Percentiles rank a stretch among this genome's conserved stretches.
Conservation (phyloP, 2,888 invertebrate species). For the Papilio gigon region DNA sequence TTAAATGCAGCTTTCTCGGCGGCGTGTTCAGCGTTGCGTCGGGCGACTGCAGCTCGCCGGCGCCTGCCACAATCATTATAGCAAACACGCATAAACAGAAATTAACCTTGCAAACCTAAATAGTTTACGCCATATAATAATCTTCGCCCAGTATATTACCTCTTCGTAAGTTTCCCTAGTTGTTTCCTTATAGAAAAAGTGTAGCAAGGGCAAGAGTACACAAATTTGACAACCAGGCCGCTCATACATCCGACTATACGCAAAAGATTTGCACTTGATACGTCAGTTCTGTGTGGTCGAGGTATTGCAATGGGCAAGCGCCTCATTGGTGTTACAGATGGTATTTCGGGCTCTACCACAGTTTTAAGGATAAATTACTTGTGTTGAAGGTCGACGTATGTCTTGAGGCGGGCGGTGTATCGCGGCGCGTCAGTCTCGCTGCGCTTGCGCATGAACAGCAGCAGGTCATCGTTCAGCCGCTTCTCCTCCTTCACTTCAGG, state of each 20-base stretch:
- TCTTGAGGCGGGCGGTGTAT: slow-evolving; percentile 59
- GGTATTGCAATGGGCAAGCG: too few species aligned
- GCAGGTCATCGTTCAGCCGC: slow-evolving; percentile 62
- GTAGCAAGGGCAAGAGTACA: too few species aligned
- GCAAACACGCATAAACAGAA: slow-evolving; percentile 30
- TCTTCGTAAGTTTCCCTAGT: too few species aligned
- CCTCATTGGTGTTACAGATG: too few species aligned
- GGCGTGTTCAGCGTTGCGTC: slow-evolving; percentile 48
- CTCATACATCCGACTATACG: too few species aligned
- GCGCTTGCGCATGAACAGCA: slow-evolving; percentile 62
- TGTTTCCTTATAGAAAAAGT: too few species aligned
- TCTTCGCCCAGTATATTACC: too few species aligned
- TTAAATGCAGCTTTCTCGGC: slow-evolving; percentile 42
- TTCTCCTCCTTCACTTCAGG: slow-evolving; percentile 58
- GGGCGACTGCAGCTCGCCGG: slow-evolving; percentile 56
- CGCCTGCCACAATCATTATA: slow-evolving; percentile 51
- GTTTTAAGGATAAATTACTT: slow-evolving; percentile 60
- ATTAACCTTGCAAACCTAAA: slow-evolving; percentile 7
- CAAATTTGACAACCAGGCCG: too few species aligned
- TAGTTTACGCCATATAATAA: too few species aligned
- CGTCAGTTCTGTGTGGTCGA: too few species aligned
- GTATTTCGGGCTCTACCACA: too few species aligned
- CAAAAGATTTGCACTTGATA: too few species aligned
- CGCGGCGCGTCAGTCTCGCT: slow-evolving; percentile 60
- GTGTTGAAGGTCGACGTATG: slow-evolving; percentile 57